Percentiles rank a stretch among this genome's conserved stretches.
Evolutionary conservation across 1,140 invertebrate genomes (phyloP).

Genomic region (Drosophila navojoa): DNA sequence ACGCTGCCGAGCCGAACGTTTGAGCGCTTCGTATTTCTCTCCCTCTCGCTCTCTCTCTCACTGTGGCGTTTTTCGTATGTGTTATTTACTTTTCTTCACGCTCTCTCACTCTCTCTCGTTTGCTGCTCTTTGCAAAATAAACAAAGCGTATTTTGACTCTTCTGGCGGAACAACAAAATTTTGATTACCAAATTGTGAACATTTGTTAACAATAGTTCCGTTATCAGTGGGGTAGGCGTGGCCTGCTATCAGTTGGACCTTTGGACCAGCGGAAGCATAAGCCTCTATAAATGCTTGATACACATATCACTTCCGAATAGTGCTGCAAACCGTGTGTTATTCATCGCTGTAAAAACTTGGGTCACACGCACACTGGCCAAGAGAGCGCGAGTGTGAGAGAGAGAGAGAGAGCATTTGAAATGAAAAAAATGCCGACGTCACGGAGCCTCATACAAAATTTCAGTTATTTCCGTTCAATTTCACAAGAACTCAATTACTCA

Average conservation of each 20-base stretch:
- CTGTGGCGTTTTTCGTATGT: neutral
- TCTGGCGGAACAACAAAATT: neutral
- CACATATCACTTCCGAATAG: slow-evolving; percentile 23
- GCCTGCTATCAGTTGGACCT: neutral
- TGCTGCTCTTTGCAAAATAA: neutral
- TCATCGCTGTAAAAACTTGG: slow-evolving; percentile 9
- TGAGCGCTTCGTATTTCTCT: too few relatives aligned
- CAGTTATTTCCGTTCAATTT: slow-evolving; percentile 82
- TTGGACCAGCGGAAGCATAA: neutral
- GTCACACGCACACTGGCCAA: slow-evolving; percentile 5
- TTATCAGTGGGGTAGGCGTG: neutral
- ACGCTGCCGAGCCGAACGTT: too few relatives aligned
- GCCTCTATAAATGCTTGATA: too few relatives aligned
- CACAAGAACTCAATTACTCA: slow-evolving; percentile 79
- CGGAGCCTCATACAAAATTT: slow-evolving; percentile 51
- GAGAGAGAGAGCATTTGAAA: neutral
- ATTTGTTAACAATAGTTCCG: neutral
- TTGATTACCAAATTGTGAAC: neutral
- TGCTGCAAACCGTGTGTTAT: slow-evolving; percentile 1
- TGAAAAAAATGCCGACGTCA: slow-evolving; percentile 24
- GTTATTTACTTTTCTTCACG: neutral
- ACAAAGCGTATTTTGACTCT: neutral
- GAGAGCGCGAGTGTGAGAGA: neutral
- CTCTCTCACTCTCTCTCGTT: too few relatives aligned
- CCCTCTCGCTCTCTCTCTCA: too few relatives aligned